Percentiles rank a stretch among this genome's conserved stretches.
phyloP scores from a whole-genome alignment of 2,113 vertebrate species.

The Bolborhynchus lineola region DNA sequence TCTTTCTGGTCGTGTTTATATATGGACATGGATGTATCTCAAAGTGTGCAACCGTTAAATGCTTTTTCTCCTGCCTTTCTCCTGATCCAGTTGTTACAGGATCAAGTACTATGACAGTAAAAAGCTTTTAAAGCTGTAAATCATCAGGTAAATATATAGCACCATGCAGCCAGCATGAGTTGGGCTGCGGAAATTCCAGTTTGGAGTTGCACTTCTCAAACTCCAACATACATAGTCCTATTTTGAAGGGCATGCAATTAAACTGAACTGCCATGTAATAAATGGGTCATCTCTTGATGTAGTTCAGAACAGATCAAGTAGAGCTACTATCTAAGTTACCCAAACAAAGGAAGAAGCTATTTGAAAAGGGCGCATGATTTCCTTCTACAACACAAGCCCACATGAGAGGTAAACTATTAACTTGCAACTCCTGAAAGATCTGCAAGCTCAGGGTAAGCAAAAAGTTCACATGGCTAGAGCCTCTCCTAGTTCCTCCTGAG shows the following conservation, averaged over 20 bases:
- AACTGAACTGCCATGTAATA: neutral
- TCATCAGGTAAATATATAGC: neutral
- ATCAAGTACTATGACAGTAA: neutral
- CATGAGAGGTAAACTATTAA: neutral
- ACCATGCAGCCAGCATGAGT: neutral
- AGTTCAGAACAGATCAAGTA: neutral
- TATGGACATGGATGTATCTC: neutral
- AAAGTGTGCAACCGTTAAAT: neutral
- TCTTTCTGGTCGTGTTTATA: neutral
- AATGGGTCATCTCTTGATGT: neutral
- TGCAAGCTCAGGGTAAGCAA: neutral
- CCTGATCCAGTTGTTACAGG: neutral
- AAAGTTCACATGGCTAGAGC: neutral
- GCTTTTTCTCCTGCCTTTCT: neutral
- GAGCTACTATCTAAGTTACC: neutral
- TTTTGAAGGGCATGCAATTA: neutral
- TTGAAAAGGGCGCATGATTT: neutral
- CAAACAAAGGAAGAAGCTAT: neutral
- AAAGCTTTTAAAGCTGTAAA: neutral
- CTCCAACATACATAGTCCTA: accelerated
- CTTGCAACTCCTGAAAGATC: neutral
- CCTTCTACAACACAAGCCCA: neutral
- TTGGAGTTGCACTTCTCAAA: neutral
- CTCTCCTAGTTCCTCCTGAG: neutral
- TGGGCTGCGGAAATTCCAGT: neutral